phyloP scores from a whole-genome alignment of 1,140 invertebrate species.

The Uloborus diversus region DNA sequence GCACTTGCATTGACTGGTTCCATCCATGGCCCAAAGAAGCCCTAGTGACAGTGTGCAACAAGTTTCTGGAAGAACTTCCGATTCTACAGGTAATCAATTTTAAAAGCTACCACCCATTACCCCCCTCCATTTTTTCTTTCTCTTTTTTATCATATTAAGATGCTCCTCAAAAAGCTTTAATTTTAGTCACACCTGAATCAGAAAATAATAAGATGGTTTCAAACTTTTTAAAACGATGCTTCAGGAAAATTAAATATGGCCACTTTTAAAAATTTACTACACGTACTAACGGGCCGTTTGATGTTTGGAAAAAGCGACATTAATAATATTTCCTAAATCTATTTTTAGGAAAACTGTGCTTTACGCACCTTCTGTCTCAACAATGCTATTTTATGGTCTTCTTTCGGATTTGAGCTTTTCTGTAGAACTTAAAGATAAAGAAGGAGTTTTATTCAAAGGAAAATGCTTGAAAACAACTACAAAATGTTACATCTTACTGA shows the following conservation, averaged over 20 bases:
- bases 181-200: neutral
- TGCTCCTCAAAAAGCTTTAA: neutral
- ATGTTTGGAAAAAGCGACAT: no score
- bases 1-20: slow-evolving; percentile 96
- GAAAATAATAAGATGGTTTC: neutral
- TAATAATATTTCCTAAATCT: no score
- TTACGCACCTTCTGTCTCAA: no score
- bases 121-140: neutral
- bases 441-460: no score
- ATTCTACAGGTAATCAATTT: slow-evolving; percentile 6
- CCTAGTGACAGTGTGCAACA: slow-evolving; percentile 88
- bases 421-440: no score
- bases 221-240: neutral
- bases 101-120: neutral
- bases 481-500: no score
- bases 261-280: neutral
- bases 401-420: no score
- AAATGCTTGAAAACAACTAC: no score
- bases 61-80: slow-evolving; percentile 82
- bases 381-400: no score
- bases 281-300: no score
- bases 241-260: neutral
- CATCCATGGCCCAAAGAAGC: slow-evolving; percentile 97
- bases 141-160: neutral
- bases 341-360: no score